Conservation (phyloP, 92 coral and sea anemone species). For the Isaurus tuberculatus region DNA sequence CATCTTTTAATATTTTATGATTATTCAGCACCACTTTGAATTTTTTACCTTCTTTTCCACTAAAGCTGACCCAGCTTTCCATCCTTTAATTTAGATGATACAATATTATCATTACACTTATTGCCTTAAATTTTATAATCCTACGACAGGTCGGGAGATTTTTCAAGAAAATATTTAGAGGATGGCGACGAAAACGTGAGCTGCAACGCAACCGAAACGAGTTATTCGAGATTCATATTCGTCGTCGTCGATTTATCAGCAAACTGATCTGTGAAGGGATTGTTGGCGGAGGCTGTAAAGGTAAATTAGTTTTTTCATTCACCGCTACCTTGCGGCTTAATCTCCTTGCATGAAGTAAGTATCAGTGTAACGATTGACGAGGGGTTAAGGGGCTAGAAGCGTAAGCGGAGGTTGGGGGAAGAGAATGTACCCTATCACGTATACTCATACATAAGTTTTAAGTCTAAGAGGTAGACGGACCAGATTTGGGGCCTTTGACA, state of each 20-base stretch:
- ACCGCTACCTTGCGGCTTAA: background rate
- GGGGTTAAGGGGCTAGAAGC: no score
- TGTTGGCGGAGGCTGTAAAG: conserved; percentile 89
- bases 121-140: background rate
- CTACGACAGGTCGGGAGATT: conserved; percentile 73
- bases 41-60: no score
- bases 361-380: no score
- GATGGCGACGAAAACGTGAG: conserved; percentile 93
- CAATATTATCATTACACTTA: background rate
- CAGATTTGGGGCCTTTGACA: no score
- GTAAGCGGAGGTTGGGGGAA: no score
- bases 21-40: background rate
- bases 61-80: no score
- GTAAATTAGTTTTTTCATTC: conserved; percentile 47
- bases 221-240: conserved; percentile 84
- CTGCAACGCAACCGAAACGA: conserved; percentile 81
- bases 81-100: background rate
- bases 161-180: conserved; percentile 88
- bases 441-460: no score
- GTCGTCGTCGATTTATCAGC: conserved; percentile 91
- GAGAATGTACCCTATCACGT: no score
- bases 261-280: conserved; percentile 94
- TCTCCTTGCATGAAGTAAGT: background rate
- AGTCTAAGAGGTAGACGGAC: no score
- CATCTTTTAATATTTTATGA: background rate